Evolutionary conservation across 2,797 vertebrate genomes (phyloP).

Genomic region (Enteromius fasciolatus): DNA sequence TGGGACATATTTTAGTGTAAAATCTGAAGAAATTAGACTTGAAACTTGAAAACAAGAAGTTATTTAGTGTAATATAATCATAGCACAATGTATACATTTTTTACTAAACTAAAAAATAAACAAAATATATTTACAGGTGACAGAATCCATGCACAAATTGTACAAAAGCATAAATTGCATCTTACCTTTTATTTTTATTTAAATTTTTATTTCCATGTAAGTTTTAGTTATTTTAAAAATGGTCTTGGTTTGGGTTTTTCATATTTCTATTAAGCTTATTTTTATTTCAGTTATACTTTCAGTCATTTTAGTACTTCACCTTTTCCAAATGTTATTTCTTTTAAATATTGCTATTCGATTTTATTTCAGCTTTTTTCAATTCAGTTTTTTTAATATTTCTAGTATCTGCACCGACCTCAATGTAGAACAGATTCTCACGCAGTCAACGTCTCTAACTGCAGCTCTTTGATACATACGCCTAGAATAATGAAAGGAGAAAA

Average conservation of each 20-base stretch:
- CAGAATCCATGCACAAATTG: background rate
- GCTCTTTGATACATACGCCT: background rate
- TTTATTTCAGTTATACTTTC: background rate
- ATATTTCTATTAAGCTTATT: background rate
- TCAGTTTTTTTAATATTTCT: background rate
- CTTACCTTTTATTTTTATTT: too few species aligned
- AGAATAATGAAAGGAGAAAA: slow-evolving; percentile 3
- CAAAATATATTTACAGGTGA: too few species aligned
- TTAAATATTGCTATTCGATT: background rate
- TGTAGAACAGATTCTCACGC: background rate
- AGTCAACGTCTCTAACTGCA: background rate
- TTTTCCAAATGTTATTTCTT: background rate
- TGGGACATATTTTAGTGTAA: background rate
- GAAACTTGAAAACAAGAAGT: too few species aligned
- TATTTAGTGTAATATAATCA: too few species aligned
- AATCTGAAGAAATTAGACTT: background rate
- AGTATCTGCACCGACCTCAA: background rate
- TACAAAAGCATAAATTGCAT: background rate
- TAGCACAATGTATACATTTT: too few species aligned
- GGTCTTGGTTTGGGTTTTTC: background rate
- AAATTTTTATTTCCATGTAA: too few species aligned
- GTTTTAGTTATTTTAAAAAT: background rate
- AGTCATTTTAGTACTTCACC: background rate
- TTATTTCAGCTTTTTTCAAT: background rate
- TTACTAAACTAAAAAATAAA: too few species aligned